Percentiles rank a stretch among this genome's conserved stretches.
phyloP scores from a whole-genome alignment of 92 coral and sea anemone genomes.

The Anthopleura xanthogrammica region DNA sequence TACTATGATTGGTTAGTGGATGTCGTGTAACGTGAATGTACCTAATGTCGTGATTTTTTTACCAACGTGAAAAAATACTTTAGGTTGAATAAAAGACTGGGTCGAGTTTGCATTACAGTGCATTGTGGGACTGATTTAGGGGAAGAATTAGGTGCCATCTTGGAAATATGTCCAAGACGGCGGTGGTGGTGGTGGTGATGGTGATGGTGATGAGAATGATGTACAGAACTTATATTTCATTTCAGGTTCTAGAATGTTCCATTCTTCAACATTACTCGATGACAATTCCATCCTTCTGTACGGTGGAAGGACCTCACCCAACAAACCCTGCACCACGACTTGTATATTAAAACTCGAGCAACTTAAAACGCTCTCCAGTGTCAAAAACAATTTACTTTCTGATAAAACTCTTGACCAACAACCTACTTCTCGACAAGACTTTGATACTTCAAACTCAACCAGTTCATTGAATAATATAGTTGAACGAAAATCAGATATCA shows the following conservation, averaged over 20 bases:
- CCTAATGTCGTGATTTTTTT: no score
- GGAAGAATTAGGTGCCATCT: no score
- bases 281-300: conserved; percentile 44
- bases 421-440: neutral
- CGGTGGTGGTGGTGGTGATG: neutral
- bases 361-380: neutral
- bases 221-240: neutral
- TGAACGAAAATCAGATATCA: neutral
- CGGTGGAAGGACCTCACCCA: conserved; percentile 85
- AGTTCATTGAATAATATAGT: neutral
- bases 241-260: conserved; percentile 74
- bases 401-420: neutral
- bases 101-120: no score
- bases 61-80: no score
- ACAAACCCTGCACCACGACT: conserved; percentile 54
- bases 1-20: no score
- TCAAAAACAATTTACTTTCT: neutral
- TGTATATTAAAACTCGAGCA: conserved; percentile 23
- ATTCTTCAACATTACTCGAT: conserved; percentile 56
- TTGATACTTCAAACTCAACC: neutral
- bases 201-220: neutral
- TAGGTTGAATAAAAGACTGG: no score
- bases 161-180: no score
- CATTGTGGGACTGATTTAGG: no score
- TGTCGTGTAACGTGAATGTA: no score